Evolutionary conservation across 2,113 vertebrate species (phyloP).

Genomic region (Hemicordylus capensis): DNA sequence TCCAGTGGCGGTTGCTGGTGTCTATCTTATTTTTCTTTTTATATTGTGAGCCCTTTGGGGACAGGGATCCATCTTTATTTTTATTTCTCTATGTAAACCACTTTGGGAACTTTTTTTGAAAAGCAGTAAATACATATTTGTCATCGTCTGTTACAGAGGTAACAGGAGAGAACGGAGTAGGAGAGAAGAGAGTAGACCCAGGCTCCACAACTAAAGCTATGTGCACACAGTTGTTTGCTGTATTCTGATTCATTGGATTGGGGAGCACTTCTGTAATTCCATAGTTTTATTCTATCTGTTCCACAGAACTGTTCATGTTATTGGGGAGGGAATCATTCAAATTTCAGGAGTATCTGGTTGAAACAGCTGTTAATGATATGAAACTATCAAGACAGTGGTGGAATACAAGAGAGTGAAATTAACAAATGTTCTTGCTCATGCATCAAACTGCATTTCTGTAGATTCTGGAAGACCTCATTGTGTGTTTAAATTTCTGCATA

Average conservation of each 20-base stretch:
- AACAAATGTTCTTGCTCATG: background rate
- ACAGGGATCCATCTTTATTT: too few relatives aligned
- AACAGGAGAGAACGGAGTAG: too few relatives aligned
- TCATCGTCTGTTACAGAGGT: too few relatives aligned
- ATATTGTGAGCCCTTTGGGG: too few relatives aligned
- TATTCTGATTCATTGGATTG: background rate
- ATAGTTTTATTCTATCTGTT: background rate
- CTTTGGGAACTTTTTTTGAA: too few relatives aligned
- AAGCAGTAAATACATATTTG: too few relatives aligned
- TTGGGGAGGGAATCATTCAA: background rate
- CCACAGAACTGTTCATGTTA: background rate
- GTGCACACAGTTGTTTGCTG: background rate
- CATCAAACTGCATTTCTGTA: slow-evolving; percentile 22
- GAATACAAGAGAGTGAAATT: background rate
- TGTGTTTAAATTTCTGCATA: slow-evolving; percentile 45
- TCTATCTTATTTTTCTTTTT: too few relatives aligned
- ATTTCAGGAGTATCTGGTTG: background rate
- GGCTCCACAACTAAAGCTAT: background rate
- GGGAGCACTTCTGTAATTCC: background rate
- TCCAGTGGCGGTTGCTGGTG: too few relatives aligned
- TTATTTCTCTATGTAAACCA: too few relatives aligned
- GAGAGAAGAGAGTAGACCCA: background rate
- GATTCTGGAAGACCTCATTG: slow-evolving; percentile 11
- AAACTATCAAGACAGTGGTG: slow-evolving; percentile 4
- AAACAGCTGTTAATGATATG: background rate